Evolutionary conservation across 2,888 invertebrate genomes (phyloP), one percentile per base, ranked within the genome.

Genomic region (Drosophila formosana): DNA sequence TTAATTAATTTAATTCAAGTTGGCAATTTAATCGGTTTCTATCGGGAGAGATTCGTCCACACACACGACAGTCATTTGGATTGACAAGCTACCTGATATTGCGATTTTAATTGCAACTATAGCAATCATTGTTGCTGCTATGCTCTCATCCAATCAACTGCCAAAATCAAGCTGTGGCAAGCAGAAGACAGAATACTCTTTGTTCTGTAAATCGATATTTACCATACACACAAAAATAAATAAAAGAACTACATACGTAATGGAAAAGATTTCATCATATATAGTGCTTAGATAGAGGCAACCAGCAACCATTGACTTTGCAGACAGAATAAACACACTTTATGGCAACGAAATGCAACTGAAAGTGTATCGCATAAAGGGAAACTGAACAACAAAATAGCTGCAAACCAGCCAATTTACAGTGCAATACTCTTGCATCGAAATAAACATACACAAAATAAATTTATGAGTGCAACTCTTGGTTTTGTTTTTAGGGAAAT

Each of bases 371-470:
- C 8, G 64, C 79, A 79, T 55, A 56, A 51, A 45, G 43, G 67
- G 55, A 65, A 65, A 68, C 63, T 50, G 37, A 65, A 53, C 66
- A 68, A 55, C 55, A 75, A 68, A 72, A 75, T 45, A 60, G 56
- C 81, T 76, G 64, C 66, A 68, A 82, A 66, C 74, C 47, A 64
- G 80, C 69, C 41, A 68, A 72, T 62, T 75, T 75, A 73, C 80
- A 18, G 80, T 82, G n/a, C 32, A 43, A 43, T 23, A 26, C 55
- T 45, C 43, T 43, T 32, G 72, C 80, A 55, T 68, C 72, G 71
- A 78, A 87, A 83, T 72, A 87, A 78, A 87, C 65, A 78, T 73
- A 77, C 47, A 56, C 13, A 58, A 50, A 66, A 62, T 67, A 84
- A 82, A 51, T 78, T 78, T 66, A 60, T 51, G 53, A 37, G 68